phyloP scores from a whole-genome alignment of 2,888 invertebrate genomes.

The Rhopalosiphum nymphaeae region DNA sequence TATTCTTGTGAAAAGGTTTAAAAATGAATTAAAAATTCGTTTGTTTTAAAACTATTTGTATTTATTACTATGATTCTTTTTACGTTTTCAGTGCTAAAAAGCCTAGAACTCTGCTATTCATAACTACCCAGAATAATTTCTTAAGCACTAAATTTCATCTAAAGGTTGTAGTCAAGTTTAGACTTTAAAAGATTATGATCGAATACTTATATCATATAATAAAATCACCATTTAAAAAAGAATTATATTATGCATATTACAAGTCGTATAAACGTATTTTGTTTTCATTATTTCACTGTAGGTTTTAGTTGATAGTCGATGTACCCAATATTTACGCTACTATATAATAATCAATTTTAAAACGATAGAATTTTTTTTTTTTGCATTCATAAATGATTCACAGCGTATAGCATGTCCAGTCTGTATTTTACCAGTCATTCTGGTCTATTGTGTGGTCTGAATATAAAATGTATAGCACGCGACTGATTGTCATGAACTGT shows the following conservation, averaged over 20 bases:
- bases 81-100: no score
- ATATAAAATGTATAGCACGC: constrained; percentile 63
- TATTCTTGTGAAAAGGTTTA: not conserved
- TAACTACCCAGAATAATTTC: not conserved
- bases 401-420: constrained; percentile 53
- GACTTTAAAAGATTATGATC: not conserved
- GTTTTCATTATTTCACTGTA: not conserved
- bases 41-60: not conserved
- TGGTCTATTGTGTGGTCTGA: constrained; percentile 63
- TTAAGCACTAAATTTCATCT: not conserved
- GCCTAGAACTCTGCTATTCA: not conserved
- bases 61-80: not conserved
- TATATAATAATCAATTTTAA: constrained; percentile 44
- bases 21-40: not conserved
- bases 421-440: constrained; percentile 64
- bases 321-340: constrained; percentile 39
- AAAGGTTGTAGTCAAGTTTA: not conserved
- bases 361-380: constrained; percentile 44
- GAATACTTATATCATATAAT: not conserved
- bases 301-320: not conserved
- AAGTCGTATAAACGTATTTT: not conserved
- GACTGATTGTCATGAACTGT: constrained; percentile 59
- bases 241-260: not conserved
- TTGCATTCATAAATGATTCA: constrained; percentile 52
- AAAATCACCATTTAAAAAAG: not conserved